Conservation (phyloP, 2,797 vertebrate species). For the Scarus forsteni region DNA sequence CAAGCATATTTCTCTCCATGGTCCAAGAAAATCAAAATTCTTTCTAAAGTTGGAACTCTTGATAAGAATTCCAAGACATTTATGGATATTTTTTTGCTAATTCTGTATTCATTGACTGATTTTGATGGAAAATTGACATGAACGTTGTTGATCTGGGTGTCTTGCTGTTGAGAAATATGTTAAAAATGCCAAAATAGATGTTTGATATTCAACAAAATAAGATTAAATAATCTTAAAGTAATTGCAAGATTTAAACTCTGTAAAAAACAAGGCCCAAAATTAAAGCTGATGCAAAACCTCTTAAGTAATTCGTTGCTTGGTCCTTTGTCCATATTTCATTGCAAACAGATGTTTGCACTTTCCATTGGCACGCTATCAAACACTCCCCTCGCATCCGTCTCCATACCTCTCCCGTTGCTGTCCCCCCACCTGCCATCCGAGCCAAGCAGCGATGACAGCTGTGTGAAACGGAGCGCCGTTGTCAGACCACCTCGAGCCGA, state of each 20-base stretch:
- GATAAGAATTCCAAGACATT: no score
- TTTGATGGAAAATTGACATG: neutral
- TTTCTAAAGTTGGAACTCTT: no score
- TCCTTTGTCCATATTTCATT: constrained; percentile 37
- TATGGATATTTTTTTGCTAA: no score
- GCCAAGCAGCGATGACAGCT: constrained; percentile 52
- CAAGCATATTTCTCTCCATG: no score
- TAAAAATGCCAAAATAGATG: neutral
- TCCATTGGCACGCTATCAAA: constrained; percentile 34
- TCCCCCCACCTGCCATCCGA: constrained; percentile 42
- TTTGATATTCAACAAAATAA: neutral
- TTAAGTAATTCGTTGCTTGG: constrained; percentile 19
- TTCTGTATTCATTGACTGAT: neutral
- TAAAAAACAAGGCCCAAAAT: neutral
- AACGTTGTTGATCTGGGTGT: neutral
- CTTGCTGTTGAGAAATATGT: neutral
- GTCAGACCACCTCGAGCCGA: constrained; percentile 14
- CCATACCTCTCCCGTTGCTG: constrained; percentile 10
- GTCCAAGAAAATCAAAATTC: no score
- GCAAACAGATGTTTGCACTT: constrained; percentile 48
- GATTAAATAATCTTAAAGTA: neutral
- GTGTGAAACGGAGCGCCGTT: constrained; percentile 6
- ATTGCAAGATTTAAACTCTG: neutral
- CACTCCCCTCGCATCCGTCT: constrained; percentile 9
- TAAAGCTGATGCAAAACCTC: neutral